Evolutionary conservation across 2,888 invertebrate genomes (phyloP).

Genomic region (Allophyes oxyacanthae): DNA sequence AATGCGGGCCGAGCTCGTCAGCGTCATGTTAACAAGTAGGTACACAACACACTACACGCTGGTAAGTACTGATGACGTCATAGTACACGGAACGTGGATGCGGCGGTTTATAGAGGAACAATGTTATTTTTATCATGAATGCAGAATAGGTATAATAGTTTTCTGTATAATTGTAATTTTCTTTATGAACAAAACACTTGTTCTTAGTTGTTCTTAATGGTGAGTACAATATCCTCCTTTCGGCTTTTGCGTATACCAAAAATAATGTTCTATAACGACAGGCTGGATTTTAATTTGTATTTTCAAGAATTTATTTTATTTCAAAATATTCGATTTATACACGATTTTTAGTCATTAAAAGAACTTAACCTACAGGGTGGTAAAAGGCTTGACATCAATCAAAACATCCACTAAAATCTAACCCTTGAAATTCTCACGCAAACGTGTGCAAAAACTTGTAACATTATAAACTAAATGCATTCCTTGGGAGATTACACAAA

Average conservation of each 20-base stretch:
- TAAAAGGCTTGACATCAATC: constrained; percentile 32
- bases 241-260: too few relatives aligned
- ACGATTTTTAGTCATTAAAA: too few relatives aligned
- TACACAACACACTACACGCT: constrained; percentile 25
- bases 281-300: too few relatives aligned
- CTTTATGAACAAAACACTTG: too few relatives aligned
- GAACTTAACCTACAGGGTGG: constrained; percentile 18
- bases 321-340: too few relatives aligned
- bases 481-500: constrained; percentile 47
- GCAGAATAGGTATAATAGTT: too few relatives aligned
- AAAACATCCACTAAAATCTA: constrained; percentile 11
- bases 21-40: constrained; percentile 46
- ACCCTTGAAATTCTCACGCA: constrained; percentile 50
- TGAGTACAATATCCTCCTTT: too few relatives aligned
- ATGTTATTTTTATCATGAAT: too few relatives aligned
- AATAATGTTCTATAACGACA: too few relatives aligned
- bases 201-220: too few relatives aligned
- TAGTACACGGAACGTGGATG: constrained; percentile 6
- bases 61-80: constrained; percentile 30
- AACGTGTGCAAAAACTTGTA: constrained; percentile 57
- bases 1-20: constrained; percentile 47
- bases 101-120: constrained; percentile 28
- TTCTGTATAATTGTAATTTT: too few relatives aligned
- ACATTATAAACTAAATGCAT: constrained; percentile 47
- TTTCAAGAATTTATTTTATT: too few relatives aligned